phyloP scores from a whole-genome alignment of 1,140 invertebrate species.

The Euura saliciscinereae region DNA sequence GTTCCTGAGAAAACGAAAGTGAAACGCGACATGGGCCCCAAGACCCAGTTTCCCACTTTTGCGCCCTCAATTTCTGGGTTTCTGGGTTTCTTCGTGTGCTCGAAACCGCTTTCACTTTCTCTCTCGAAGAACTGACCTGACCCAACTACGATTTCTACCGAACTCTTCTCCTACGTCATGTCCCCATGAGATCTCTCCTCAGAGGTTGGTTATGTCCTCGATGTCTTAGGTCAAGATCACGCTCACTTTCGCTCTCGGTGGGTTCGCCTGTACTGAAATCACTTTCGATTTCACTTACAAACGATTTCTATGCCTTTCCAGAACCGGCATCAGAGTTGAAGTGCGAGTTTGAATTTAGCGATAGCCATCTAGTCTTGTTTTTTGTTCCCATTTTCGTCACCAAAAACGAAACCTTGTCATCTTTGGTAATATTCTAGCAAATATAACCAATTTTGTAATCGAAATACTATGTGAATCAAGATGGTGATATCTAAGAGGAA shows the following conservation, averaged over 20 bases:
- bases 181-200: constrained; percentile 8
- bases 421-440: no score
- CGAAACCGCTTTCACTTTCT: constrained; percentile 6
- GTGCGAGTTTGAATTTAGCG: background rate
- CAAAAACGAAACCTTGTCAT: no score
- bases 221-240: constrained; percentile 13
- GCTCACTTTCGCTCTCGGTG: constrained; percentile 7
- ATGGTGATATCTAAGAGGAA: no score
- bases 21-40: background rate
- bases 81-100: background rate
- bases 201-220: background rate
- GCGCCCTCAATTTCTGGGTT: constrained; percentile 10
- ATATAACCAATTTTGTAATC: no score
- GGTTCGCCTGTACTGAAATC: background rate
- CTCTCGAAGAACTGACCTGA: constrained; percentile 10
- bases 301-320: constrained; percentile 2
- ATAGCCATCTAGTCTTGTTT: no score
- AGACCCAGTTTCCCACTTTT: constrained; percentile 8
- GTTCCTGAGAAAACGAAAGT: no score
- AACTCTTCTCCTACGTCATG: background rate
- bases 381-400: no score
- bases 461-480: no score
- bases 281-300: constrained; percentile 6
- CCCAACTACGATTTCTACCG: constrained; percentile 11
- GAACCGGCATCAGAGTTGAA: background rate